Conservation (phyloP, 2,113 vertebrate species). For the Mirounga angustirostris region DNA sequence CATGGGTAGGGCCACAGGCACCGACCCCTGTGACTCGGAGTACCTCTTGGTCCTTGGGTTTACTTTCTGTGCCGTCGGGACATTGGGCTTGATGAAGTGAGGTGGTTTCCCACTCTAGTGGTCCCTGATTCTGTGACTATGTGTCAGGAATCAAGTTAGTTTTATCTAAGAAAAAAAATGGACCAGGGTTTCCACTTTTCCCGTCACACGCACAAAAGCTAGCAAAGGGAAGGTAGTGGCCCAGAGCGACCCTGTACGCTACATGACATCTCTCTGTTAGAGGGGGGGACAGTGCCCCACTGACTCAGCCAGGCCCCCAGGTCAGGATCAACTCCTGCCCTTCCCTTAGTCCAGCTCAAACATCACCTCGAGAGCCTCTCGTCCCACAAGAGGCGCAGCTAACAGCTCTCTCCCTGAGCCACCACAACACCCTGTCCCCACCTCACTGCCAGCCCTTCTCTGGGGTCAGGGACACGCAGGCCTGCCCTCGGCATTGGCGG, state of each 20-base stretch:
- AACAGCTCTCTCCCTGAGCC: fast-evolving
- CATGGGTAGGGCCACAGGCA: not conserved
- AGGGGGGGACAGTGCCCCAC: not conserved
- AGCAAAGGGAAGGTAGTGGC: not conserved
- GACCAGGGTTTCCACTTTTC: not conserved
- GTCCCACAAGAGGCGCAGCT: not conserved
- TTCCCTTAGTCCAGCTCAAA: not conserved
- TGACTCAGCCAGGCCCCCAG: not conserved
- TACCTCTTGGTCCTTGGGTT: not conserved
- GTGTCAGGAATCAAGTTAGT: slow-evolving; percentile 4
- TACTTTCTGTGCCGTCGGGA: not conserved
- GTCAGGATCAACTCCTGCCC: not conserved
- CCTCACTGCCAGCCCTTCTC: not conserved
- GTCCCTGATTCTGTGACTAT: not conserved
- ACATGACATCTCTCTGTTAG: not conserved
- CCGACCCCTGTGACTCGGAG: not conserved
- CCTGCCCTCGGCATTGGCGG: not conserved
- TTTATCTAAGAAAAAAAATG: not conserved
- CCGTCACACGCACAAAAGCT: not conserved
- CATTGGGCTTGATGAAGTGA: not conserved
- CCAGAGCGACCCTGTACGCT: not conserved
- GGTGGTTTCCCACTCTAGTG: not conserved
- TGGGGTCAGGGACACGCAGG: fast-evolving
- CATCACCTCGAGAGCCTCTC: not conserved
- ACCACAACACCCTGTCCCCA: not conserved